Conservation (phyloP, 2,113 vertebrate genomes). For the Chionomys nivalis region DNA sequence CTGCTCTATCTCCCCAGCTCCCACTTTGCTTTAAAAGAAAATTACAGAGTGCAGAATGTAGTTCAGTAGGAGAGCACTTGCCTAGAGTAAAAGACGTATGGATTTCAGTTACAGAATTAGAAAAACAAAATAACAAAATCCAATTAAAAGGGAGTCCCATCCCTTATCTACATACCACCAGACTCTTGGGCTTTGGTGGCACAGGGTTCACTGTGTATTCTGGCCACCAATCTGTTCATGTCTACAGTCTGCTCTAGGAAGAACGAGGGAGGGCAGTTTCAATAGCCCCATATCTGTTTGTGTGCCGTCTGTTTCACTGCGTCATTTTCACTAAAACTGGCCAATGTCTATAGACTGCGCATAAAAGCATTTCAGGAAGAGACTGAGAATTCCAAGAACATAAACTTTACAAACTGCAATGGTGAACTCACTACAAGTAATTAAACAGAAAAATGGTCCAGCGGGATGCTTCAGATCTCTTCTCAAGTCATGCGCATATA, state of each 20-base stretch:
- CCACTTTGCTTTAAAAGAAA: background rate
- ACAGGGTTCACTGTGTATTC: background rate
- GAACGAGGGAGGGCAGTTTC: background rate
- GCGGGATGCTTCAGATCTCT: conserved; percentile 68
- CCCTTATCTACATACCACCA: background rate
- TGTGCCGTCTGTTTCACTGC: background rate
- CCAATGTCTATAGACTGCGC: conserved; percentile 30
- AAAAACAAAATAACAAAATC: background rate
- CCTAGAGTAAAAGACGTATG: background rate
- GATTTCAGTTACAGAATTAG: background rate
- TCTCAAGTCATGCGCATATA: conserved; percentile 49
- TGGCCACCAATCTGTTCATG: background rate
- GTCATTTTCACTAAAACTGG: conserved; percentile 23
- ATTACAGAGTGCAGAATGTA: background rate
- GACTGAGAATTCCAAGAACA: conserved; percentile 71
- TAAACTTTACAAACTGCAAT: conserved; percentile 50
- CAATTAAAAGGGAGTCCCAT: background rate
- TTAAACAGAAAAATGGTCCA: conserved; percentile 48
- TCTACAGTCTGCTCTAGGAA: background rate
- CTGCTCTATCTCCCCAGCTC: background rate
- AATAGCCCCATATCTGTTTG: background rate
- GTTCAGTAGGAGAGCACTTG: background rate
- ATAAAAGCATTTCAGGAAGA: conserved; percentile 59
- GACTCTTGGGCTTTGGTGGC: background rate
- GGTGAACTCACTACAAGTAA: conserved; percentile 32